Percentiles rank a stretch among this genome's conserved stretches.
These are phyloP conservation scores for Drosophila buzzatii DNA, from an alignment of 2,888 invertebrate genomes.

Conservation along the genomic window DNA sequence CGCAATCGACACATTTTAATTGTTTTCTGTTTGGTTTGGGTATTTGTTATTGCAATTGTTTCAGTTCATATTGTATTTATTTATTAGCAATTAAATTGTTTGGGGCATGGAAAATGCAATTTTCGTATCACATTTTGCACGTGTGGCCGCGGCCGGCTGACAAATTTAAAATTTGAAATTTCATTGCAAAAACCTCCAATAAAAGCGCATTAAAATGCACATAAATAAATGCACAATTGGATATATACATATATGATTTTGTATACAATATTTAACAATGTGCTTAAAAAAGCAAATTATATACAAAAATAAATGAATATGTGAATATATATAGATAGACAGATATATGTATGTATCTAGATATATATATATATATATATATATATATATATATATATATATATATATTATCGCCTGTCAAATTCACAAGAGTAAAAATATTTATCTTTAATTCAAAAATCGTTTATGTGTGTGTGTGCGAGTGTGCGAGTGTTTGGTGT, in stretches of 20 bases:
- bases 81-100: slow-evolving; percentile 37
- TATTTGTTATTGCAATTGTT: slow-evolving; percentile 12
- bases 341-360: slow-evolving; percentile 1
- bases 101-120: slow-evolving; percentile 42
- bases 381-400: neutral
- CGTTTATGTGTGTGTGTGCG: slow-evolving; percentile 2
- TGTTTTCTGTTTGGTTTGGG: slow-evolving; percentile 31
- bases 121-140: slow-evolving; percentile 43
- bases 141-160: slow-evolving; percentile 46
- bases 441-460: slow-evolving; percentile 50
- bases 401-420: slow-evolving; percentile 25
- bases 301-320: neutral
- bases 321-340: slow-evolving; percentile 1
- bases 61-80: neutral
- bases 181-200: slow-evolving; percentile 7
- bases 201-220: slow-evolving; percentile 51
- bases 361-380: slow-evolving; percentile 4
- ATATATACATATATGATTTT: too few species aligned
- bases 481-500: neutral
- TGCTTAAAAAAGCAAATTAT: neutral
- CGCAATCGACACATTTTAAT: slow-evolving; percentile 21
- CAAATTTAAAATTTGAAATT: slow-evolving; percentile 44
- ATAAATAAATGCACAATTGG: slow-evolving; percentile 36
- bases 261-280: neutral
- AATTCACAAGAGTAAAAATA: slow-evolving; percentile 26